phyloP scores from a whole-genome alignment of 2,797 vertebrate genomes.

The Potorous gilbertii region DNA sequence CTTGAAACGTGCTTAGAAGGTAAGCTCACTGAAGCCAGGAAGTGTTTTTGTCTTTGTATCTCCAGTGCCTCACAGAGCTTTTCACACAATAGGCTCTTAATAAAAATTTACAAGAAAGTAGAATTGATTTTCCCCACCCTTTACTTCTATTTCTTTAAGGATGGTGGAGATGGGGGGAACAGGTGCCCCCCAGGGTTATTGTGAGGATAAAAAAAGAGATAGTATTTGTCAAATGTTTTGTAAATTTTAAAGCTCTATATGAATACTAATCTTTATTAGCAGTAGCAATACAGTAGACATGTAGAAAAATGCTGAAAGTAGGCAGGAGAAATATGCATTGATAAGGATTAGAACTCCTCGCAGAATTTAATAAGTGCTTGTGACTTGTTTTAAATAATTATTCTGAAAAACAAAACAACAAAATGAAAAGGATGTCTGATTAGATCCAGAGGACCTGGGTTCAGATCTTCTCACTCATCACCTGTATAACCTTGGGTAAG shows the following conservation, averaged over 20 bases:
- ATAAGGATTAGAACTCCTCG: neutral
- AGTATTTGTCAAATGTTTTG: neutral
- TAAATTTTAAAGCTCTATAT: neutral
- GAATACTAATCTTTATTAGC: neutral
- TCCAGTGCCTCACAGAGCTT: neutral
- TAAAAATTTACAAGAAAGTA: neutral
- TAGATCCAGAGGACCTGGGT: neutral
- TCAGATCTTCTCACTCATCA: neutral
- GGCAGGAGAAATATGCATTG: neutral
- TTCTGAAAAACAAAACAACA: neutral
- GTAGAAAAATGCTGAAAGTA: neutral
- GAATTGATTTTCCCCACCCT: neutral
- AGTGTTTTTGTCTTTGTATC: neutral
- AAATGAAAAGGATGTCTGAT: neutral
- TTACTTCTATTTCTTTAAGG: slow-evolving; percentile 32
- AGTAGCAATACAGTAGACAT: neutral
- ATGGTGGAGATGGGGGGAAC: neutral
- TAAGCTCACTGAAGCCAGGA: neutral
- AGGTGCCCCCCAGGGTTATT: neutral
- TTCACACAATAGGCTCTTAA: neutral
- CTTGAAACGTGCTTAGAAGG: neutral
- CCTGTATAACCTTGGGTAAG: neutral
- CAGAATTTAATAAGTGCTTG: neutral
- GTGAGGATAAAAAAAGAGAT: neutral
- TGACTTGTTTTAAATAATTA: neutral